Conservation (phyloP, 2,113 vertebrate species). For the Dipodomys merriami region DNA sequence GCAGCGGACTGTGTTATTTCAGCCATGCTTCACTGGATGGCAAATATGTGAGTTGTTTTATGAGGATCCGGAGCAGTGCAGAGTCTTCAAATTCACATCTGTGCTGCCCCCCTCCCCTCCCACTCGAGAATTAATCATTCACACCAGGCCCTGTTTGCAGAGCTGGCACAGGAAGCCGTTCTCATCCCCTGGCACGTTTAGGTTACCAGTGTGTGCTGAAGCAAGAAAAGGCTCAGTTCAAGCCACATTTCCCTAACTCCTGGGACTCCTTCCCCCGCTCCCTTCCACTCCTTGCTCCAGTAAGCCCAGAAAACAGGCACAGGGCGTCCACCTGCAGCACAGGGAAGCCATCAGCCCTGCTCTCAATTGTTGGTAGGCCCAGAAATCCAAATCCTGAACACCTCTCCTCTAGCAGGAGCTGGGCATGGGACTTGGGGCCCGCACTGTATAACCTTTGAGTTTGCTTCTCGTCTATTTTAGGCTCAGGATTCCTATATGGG, state of each 20-base stretch:
- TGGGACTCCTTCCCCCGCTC: not conserved
- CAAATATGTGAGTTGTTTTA: conserved; percentile 47
- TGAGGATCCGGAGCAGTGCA: not conserved
- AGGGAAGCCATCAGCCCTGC: not conserved
- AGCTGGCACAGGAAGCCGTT: not conserved
- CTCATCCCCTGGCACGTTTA: not conserved
- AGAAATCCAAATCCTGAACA: conserved; percentile 27
- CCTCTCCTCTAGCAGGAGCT: not conserved
- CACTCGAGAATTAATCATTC: not conserved
- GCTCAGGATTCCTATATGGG: not conserved
- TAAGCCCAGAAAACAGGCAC: not conserved
- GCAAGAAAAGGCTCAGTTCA: not conserved
- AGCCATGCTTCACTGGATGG: conserved; percentile 33
- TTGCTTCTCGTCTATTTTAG: not conserved
- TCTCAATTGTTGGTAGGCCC: not conserved
- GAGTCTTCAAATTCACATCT: conserved; percentile 6
- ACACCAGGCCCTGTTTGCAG: not conserved
- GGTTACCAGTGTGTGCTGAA: not conserved
- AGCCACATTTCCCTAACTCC: not conserved
- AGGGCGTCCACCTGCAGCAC: not conserved
- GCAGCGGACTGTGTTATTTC: conserved; percentile 32
- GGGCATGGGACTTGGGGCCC: not conserved
- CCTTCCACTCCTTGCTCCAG: not conserved
- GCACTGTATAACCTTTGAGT: not conserved
- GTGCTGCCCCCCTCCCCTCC: not conserved